Base-by-base conservation (phyloP, 2,113 vertebrate species). In the Upupa epops region DNA sequence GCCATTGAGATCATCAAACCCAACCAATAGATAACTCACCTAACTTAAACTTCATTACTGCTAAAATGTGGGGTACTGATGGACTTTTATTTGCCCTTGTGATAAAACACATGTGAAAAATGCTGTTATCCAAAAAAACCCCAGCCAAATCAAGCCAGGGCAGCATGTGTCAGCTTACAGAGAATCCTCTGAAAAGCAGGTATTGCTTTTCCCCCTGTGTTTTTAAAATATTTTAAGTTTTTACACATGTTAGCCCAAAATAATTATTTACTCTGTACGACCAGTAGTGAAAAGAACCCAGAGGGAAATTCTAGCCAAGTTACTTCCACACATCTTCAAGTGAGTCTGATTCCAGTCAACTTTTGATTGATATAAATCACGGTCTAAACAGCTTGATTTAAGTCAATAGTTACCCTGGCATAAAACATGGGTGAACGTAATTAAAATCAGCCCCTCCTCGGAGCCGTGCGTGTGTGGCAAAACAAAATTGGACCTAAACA, bases 331-430 rank as follows among this genome's bases (percentile, higher is more conserved):
- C 42, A 93, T 86, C 78, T 90, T 94, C 84, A 79, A 70, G 81
- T 73, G 86, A 93, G 78, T 32, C 71, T 83, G 83, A 95, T 84
- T 84, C 77, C 87, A 88, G 75, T 96, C 83, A 83, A 84, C 84
- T 46, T 59, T 80, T 82, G 46, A 88, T 51, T 66, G 82, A 78
- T 76, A 63, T 93, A 95, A 92, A 96, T 95, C 87, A 66, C 49
- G 76, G 89, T 45, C 66, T 93, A 70, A 96, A 82, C 45, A 94
- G 88, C 77, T 93, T 78, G 82, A 82, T 87, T 95, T 92, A 94
- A 94, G 81, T 94, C 91, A 92, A 93, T 90, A 94, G 82, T 95
- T 95, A 95, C 88, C 69, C 83, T 91, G 83, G 81, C 94, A 81
- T 89, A 88, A 92, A 89, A 90, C 55, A 79, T 49, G 40, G 1